Evolutionary conservation across 2,797 vertebrate species (phyloP).

Genomic region (Malacoraja senta): DNA sequence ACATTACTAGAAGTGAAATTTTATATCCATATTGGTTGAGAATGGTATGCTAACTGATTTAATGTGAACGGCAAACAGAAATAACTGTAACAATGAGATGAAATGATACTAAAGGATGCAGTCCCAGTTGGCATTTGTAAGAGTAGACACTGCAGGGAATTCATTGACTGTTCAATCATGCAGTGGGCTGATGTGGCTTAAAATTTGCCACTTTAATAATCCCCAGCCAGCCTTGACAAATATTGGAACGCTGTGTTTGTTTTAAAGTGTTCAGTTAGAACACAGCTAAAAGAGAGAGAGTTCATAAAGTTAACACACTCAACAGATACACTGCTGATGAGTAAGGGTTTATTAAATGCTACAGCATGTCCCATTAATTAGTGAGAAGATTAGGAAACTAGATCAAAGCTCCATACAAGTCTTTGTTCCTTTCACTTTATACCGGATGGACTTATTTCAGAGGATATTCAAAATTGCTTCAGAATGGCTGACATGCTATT

Average conservation of each 20-base stretch:
- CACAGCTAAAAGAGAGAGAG: background rate
- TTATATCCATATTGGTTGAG: background rate
- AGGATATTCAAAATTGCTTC: background rate
- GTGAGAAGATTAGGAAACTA: background rate
- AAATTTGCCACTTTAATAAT: slow-evolving; percentile 23
- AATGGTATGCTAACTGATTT: background rate
- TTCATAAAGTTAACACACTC: background rate
- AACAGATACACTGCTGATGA: background rate
- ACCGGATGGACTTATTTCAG: background rate
- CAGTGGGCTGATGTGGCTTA: background rate
- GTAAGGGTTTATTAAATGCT: background rate
- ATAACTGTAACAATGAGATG: background rate
- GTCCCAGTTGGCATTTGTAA: background rate
- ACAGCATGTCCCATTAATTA: background rate
- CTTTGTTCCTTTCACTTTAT: background rate
- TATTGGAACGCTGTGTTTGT: background rate
- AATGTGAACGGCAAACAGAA: background rate
- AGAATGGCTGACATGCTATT: background rate
- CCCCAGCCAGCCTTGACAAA: background rate
- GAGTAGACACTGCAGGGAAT: background rate
- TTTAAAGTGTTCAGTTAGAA: background rate
- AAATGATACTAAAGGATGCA: background rate
- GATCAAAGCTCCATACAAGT: background rate
- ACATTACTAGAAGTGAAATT: background rate
- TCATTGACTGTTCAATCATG: background rate